Conservation (phyloP, 2,888 invertebrate genomes). For the Drepanosiphum platanoidis region DNA sequence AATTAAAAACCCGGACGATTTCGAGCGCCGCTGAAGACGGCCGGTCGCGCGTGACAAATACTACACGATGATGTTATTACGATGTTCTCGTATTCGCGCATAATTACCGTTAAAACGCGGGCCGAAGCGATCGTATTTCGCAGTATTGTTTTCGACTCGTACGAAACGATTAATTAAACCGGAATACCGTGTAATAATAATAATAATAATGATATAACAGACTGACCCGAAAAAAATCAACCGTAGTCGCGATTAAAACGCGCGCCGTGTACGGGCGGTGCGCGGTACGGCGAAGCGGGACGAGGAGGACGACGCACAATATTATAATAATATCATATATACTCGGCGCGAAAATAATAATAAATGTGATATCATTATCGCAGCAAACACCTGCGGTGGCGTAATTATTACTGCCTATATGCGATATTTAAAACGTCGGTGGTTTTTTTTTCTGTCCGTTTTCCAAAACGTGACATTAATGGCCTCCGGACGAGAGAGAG, state of each 20-base stretch:
- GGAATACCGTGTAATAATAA: not conserved
- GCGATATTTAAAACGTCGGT: not conserved
- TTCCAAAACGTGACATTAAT: slow-evolving; percentile 20
- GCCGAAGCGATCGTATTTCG: not conserved
- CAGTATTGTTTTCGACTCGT: not conserved
- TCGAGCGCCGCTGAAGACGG: too few species aligned
- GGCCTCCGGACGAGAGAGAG: too few species aligned
- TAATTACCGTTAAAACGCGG: not conserved
- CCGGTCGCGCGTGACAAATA: too few species aligned
- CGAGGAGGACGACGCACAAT: not conserved
- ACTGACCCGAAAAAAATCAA: not conserved
- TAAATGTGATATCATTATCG: not conserved
- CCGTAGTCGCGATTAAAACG: not conserved
- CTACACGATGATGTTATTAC: too few species aligned
- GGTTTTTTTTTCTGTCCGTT: too few species aligned
- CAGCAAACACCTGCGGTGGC: slow-evolving; percentile 34
- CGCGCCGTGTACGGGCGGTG: not conserved
- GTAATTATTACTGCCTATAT: not conserved
- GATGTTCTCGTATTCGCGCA: too few species aligned
- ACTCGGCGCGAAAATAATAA: too few species aligned
- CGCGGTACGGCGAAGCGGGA: too few species aligned
- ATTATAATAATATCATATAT: too few species aligned
- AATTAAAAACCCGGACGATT: too few species aligned
- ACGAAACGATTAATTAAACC: not conserved
- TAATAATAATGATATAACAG: too few species aligned